Base-by-base conservation (phyloP, 2,113 vertebrate species). In the Pyrgilauda ruficollis region DNA sequence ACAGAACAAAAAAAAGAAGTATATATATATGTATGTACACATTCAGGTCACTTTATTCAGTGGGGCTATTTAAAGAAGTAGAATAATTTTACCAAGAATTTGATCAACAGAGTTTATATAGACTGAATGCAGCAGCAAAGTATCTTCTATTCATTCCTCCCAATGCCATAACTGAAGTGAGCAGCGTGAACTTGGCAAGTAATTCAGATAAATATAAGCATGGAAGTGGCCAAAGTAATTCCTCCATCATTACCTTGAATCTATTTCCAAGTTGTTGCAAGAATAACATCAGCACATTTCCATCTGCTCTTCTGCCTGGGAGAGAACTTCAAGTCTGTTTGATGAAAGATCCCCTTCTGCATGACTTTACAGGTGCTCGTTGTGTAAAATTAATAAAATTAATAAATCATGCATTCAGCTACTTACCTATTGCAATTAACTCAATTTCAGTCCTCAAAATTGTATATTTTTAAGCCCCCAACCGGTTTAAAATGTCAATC, bases 361-460 rank as follows among this genome's bases (percentile, higher is more conserved):
- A 0, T n/a, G 59, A 84, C 28, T 96, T 90, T 55, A 44, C 49
- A 84, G 78, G 24, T 69, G 52, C 33, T 86, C 35, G 8, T 76
- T 74, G 67, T n/a, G 18, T 33, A 67, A 92, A 81, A 95, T 61
- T 61, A 70, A 68, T 78, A 70, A 67, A 81, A 67, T 92, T 8
- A 84, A 68, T 68, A 84, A 75, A 78, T 87, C 77, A 31, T 21
- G 7, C 53, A 68, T 91, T 89, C 56, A 61, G 23, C 64, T 87
- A 37, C 74, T 83, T 92, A 61, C 46, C n/a, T 77, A 78, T 22
- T 43, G 68, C 89, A 95, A 89, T 81, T 94, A 92, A 64, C 39
- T 88, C 62, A 6, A 68, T 82, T 92, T 87, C 46, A 68, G 58
- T 50, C 62, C 73, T 91, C 62, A 76, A 89, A 89, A 15, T 35